These are phyloP conservation scores for Oncorhynchus nerka DNA, from an alignment of 2,113 vertebrate species.

Conservation along the genomic window DNA sequence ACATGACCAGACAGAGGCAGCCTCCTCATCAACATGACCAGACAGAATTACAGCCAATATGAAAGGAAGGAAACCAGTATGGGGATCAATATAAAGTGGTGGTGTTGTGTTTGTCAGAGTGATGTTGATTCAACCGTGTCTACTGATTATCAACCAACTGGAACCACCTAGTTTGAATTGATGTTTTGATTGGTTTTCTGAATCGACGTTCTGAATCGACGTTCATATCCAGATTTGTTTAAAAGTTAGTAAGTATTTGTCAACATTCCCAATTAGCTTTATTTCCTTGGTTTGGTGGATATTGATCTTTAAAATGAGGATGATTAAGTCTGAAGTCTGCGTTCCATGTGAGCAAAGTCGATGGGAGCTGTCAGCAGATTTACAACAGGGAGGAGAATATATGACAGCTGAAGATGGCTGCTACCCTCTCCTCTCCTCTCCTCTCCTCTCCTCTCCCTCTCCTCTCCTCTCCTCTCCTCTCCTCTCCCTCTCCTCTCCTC, in stretches of 20 bases:
- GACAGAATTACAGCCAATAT: neutral
- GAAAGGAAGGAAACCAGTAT: slow-evolving; percentile 15
- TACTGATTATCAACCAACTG: neutral
- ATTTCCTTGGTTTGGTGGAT: neutral
- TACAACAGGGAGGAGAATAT: no score
- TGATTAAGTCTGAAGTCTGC: neutral
- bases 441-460: neutral
- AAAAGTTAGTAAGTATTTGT: neutral
- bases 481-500: no score
- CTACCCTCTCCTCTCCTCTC: neutral
- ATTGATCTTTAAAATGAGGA: neutral
- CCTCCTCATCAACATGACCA: no score
- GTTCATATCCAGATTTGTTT: neutral
- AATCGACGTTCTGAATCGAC: neutral
- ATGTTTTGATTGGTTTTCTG: neutral
- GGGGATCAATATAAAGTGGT: slow-evolving; percentile 8
- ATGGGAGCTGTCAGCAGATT: neutral
- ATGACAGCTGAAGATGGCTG: no score
- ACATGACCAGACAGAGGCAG: no score
- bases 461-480: no score
- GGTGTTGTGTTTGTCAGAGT: neutral
- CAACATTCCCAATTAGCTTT: slow-evolving; percentile 3
- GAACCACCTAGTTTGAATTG: neutral
- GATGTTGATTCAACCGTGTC: neutral
- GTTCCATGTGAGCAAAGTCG: neutral